A percentile compares a stretch with the other conserved stretches of the same genome.
Evolutionary conservation across 2,797 vertebrate species (phyloP).

Genomic region (Denticeps clupeoides): DNA sequence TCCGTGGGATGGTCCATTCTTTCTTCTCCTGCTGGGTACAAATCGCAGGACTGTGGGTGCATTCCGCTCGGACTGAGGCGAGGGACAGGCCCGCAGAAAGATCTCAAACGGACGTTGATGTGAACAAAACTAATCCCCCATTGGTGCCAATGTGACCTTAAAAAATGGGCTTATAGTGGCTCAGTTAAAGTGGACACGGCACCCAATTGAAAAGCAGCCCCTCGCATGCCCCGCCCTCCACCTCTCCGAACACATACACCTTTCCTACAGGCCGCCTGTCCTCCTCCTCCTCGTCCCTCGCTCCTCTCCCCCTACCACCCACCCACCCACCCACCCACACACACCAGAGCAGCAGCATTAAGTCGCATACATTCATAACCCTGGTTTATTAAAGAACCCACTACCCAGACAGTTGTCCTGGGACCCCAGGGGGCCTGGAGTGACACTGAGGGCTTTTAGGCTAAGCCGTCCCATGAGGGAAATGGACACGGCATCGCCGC

Average conservation of each 20-base stretch:
- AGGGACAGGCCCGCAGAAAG: slow-evolving; percentile 59
- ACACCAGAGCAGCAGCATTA: slow-evolving; percentile 58
- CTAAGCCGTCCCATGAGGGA: slow-evolving; percentile 32
- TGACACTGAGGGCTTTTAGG: slow-evolving; percentile 28
- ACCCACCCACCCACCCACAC: slow-evolving; percentile 65
- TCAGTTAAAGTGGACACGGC: slow-evolving; percentile 67
- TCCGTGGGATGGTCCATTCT: slow-evolving; percentile 52
- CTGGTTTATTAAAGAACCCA: slow-evolving; percentile 56
- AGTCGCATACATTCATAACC: slow-evolving; percentile 71
- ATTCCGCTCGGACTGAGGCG: slow-evolving; percentile 55
- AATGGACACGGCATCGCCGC: slow-evolving; percentile 24
- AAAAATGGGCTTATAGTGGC: slow-evolving; percentile 71
- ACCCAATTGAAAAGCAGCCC: slow-evolving; percentile 44
- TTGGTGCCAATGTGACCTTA: slow-evolving; percentile 71
- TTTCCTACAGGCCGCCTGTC: slow-evolving; percentile 11
- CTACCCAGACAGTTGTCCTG: slow-evolving; percentile 24
- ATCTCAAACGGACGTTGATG: slow-evolving; percentile 69
- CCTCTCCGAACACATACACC: neutral
- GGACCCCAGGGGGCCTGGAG: slow-evolving; percentile 30
- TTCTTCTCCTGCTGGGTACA: slow-evolving; percentile 62
- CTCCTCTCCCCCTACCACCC: slow-evolving; percentile 40
- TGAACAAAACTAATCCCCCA: slow-evolving; percentile 72
- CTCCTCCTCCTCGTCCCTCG: slow-evolving; percentile 23
- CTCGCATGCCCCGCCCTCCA: neutral
- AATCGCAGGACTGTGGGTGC: slow-evolving; percentile 59